These are phyloP conservation scores for Heterodera schachtii DNA, from an alignment of 1,140 invertebrate genomes.

Conservation along the genomic window DNA sequence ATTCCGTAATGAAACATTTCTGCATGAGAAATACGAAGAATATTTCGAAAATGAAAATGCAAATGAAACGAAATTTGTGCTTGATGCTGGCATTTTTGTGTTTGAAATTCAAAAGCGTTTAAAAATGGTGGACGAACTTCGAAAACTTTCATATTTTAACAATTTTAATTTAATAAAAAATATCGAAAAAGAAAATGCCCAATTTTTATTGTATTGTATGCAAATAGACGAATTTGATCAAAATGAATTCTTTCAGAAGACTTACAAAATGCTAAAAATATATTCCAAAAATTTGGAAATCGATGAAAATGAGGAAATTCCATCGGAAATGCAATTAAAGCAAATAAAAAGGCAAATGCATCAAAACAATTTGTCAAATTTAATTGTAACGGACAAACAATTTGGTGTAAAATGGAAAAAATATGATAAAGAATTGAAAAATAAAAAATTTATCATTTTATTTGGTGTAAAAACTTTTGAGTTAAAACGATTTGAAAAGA, in stretches of 20 bases:
- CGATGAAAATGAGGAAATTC: not conserved
- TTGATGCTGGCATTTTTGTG: not conserved
- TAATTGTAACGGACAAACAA: not conserved
- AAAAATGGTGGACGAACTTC: not conserved
- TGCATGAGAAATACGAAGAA: not conserved
- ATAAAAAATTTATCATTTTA: not conserved
- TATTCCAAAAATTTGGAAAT: not conserved
- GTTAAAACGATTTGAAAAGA: not conserved
- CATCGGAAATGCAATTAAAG: not conserved
- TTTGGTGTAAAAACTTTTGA: not conserved
- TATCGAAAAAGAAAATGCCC: not conserved
- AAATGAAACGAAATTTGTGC: not conserved
- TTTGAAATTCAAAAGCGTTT: not conserved
- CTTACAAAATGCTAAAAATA: not conserved
- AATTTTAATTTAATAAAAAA: not conserved
- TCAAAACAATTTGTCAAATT: not conserved
- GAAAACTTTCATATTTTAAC: not conserved
- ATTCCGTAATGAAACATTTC: not conserved
- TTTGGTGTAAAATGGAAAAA: not conserved
- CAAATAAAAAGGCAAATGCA: not conserved
- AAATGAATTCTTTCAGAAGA: not conserved
- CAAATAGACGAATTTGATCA: not conserved
- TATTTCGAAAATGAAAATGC: not conserved
- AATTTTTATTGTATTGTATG: not conserved
- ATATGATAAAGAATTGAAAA: not conserved